These are phyloP conservation scores for Mongoloraphidia duomilia DNA, from an alignment of 2,888 invertebrate genomes.

Conservation along the genomic window DNA sequence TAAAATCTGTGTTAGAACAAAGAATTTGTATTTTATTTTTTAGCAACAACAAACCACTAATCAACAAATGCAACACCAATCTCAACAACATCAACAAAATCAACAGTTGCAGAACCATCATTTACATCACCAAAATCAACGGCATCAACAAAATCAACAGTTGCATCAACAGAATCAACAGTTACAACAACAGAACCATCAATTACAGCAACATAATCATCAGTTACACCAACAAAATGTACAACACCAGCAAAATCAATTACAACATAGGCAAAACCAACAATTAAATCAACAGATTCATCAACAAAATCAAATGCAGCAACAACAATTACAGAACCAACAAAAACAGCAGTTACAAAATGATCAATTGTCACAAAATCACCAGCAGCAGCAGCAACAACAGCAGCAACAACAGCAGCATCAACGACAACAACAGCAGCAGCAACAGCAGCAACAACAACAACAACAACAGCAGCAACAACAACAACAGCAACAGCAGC, in stretches of 20 bases:
- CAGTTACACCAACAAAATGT: too few species aligned
- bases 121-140: too few species aligned
- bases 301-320: slow-evolving; percentile 6
- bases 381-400: slow-evolving; percentile 10
- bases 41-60: slow-evolving; percentile 1
- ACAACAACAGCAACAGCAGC: slow-evolving; percentile 37
- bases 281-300: too few species aligned
- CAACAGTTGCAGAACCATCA: slow-evolving; percentile 10
- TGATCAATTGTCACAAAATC: slow-evolving; percentile 13
- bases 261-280: too few species aligned
- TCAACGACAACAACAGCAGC: slow-evolving; percentile 19
- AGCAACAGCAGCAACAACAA: slow-evolving; percentile 34
- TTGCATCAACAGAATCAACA: too few species aligned
- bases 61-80: slow-evolving; percentile 18
- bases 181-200: too few species aligned
- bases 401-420: slow-evolving; percentile 16
- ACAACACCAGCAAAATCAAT: too few species aligned
- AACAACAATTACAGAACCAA: slow-evolving; percentile 15
- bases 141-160: too few species aligned
- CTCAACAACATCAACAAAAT: slow-evolving; percentile 9
- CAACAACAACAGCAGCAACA: slow-evolving; percentile 28
- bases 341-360: slow-evolving; percentile 18
- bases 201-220: too few species aligned
- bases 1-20: too few species aligned
- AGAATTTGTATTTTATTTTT: too few species aligned